Percentiles rank a stretch among this genome's conserved stretches.
These are phyloP conservation scores for Drosophila funebris DNA, from an alignment of 1,140 invertebrate genomes.

Conservation along the genomic window DNA sequence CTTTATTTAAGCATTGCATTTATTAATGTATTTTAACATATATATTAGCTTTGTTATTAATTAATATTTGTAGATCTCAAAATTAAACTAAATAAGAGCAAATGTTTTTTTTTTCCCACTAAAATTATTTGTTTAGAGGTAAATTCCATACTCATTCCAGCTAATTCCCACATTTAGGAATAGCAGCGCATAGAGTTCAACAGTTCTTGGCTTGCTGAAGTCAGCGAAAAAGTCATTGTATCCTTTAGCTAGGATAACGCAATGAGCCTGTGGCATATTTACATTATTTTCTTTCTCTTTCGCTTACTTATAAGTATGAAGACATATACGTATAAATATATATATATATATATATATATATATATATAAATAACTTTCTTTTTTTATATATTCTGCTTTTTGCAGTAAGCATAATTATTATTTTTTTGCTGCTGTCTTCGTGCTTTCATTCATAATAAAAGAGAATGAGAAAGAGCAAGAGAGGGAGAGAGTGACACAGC, in stretches of 20 bases:
- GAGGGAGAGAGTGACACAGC: conserved; percentile 10
- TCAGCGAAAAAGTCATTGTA: background rate
- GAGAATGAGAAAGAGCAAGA: background rate
- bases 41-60: too few relatives aligned
- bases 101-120: too few relatives aligned
- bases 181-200: background rate
- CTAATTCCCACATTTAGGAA: conserved; percentile 7
- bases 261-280: conserved; percentile 52
- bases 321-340: too few relatives aligned
- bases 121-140: background rate
- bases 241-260: conserved; percentile 16
- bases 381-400: conserved; percentile 24
- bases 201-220: background rate
- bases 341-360: conserved; percentile 16
- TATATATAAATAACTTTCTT: conserved; percentile 10
- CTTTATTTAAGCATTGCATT: too few relatives aligned
- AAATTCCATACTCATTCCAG: background rate
- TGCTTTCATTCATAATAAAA: conserved; percentile 62
- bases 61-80: too few relatives aligned
- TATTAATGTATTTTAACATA: too few relatives aligned
- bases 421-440: conserved; percentile 48
- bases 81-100: too few relatives aligned
- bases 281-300: conserved; percentile 49
- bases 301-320: conserved; percentile 19
- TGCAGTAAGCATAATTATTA: conserved; percentile 74